phyloP scores from a whole-genome alignment of 2,797 vertebrate species.

The Columba guinea region DNA sequence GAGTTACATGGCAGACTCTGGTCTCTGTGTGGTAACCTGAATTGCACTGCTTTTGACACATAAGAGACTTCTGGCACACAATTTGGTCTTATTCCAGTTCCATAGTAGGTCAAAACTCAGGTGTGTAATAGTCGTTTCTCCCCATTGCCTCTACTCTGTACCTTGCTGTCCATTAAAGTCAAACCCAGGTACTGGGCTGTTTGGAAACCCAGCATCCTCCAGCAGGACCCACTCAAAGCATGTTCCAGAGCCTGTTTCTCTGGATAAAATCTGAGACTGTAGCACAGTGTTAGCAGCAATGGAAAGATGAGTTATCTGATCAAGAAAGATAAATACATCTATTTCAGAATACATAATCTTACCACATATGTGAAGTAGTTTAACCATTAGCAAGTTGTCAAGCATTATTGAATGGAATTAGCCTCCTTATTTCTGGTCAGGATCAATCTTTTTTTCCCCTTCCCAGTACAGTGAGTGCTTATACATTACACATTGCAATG shows the following conservation, averaged over 20 bases:
- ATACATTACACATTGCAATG: conserved; percentile 40
- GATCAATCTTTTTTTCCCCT: conserved; percentile 21
- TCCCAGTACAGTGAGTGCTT: conserved; percentile 51
- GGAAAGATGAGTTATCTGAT: conserved; percentile 27
- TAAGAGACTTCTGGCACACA: not conserved
- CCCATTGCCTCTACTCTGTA: not conserved
- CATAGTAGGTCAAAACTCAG: not conserved
- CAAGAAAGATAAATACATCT: conserved; percentile 43
- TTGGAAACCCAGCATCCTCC: not conserved
- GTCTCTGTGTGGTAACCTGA: not conserved
- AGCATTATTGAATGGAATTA: conserved; percentile 64
- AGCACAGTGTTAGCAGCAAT: not conserved
- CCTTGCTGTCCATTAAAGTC: not conserved
- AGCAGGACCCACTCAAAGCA: not conserved
- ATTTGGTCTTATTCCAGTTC: not conserved
- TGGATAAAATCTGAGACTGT: not conserved
- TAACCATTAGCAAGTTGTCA: conserved; percentile 61
- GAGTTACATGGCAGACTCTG: not conserved
- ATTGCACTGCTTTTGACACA: not conserved
- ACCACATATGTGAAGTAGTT: conserved; percentile 58
- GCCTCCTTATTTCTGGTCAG: conserved; percentile 51
- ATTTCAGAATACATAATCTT: conserved; percentile 56
- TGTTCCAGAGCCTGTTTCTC: not conserved
- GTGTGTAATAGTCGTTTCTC: not conserved
- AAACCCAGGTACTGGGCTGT: not conserved